Evolutionary conservation across 2,113 vertebrate species (phyloP).

Genomic region (Lepus europaeus): DNA sequence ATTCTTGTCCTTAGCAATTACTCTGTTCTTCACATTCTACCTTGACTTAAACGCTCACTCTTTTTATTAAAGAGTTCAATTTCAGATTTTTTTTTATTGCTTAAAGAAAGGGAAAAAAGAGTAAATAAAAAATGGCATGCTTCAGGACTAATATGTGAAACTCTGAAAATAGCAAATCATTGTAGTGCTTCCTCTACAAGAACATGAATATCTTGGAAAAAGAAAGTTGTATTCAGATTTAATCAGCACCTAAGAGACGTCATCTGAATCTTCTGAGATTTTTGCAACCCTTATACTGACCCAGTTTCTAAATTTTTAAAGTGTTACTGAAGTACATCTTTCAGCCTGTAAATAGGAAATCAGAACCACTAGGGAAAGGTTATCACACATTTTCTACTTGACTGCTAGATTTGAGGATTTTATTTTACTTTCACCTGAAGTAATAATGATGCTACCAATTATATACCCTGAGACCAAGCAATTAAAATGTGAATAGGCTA

Average conservation of each 20-base stretch:
- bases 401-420: slow-evolving; percentile 15
- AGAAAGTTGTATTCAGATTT: slow-evolving; percentile 64
- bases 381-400: slow-evolving; percentile 42
- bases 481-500: slow-evolving; percentile 48
- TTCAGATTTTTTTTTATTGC: slow-evolving; percentile 48
- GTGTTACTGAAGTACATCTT: slow-evolving; percentile 59
- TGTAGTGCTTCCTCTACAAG: slow-evolving; percentile 37
- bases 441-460: slow-evolving; percentile 38
- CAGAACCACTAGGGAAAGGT: slow-evolving; percentile 44
- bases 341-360: slow-evolving; percentile 62
- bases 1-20: slow-evolving; percentile 15
- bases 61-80: slow-evolving; percentile 37
- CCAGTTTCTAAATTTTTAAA: slow-evolving; percentile 54
- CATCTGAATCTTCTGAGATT: slow-evolving; percentile 50
- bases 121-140: slow-evolving; percentile 1
- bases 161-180: slow-evolving; percentile 49
- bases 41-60: slow-evolving; percentile 56
- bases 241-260: slow-evolving; percentile 56
- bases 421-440: slow-evolving; percentile 46
- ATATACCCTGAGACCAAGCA: slow-evolving; percentile 46
- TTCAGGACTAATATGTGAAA: slow-evolving; percentile 37
- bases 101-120: not conserved
- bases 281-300: slow-evolving; percentile 1
- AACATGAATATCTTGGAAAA: slow-evolving; percentile 53
- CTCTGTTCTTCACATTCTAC: slow-evolving; percentile 50